These are phyloP conservation scores for Perca fluviatilis DNA, from an alignment of 2,113 vertebrate species.

Conservation along the genomic window DNA sequence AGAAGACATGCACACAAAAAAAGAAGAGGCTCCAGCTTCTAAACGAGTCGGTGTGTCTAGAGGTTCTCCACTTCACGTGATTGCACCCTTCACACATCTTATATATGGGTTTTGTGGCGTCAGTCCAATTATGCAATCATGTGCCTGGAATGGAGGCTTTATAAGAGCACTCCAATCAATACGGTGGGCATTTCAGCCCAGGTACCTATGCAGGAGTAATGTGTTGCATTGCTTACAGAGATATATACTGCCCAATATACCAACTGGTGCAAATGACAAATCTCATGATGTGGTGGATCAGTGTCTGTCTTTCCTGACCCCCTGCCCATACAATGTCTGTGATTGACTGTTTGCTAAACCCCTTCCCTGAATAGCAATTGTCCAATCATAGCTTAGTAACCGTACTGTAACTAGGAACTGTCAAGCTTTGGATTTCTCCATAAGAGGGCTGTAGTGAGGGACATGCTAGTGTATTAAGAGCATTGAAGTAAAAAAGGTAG, in stretches of 20 bases:
- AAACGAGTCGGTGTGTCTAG: constrained; percentile 35
- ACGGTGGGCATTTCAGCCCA: constrained; percentile 22
- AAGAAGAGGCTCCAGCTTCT: constrained; percentile 3
- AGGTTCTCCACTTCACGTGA: constrained; percentile 60
- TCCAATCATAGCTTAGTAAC: too few species aligned
- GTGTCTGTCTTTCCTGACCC: background rate
- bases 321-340: too few species aligned
- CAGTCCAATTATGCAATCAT: constrained; percentile 52
- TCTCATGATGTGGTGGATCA: background rate
- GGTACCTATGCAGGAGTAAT: background rate
- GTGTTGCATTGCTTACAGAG: background rate
- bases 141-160: constrained; percentile 31
- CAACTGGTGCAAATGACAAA: background rate
- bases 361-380: too few species aligned
- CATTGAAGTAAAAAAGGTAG: too few species aligned
- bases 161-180: constrained; percentile 53
- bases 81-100: constrained; percentile 47
- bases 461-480: too few species aligned
- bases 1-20: constrained; percentile 17
- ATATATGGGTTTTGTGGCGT: constrained; percentile 21
- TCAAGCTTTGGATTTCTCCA: too few species aligned
- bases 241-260: background rate
- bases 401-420: too few species aligned
- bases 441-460: too few species aligned
- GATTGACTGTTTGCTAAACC: too few species aligned